Base-by-base conservation (phyloP, 2,113 vertebrate genomes). In the Thryonomys swinderianus region DNA sequence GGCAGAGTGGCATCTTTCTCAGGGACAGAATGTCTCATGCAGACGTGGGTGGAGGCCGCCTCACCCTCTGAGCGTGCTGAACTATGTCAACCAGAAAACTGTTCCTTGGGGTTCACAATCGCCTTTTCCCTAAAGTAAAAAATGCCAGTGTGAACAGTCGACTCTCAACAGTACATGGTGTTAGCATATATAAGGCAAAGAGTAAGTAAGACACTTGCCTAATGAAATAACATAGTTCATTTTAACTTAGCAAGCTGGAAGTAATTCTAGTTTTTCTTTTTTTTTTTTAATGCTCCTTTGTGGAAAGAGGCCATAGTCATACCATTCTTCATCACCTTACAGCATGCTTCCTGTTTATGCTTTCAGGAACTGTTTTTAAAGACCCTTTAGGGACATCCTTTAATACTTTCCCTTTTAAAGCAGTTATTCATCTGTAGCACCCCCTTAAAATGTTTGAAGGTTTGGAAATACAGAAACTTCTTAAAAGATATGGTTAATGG, bases 291-390 rank as follows among this genome's bases (percentile, higher is more conserved):
- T 45, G 82, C 83, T 96, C 57, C 55, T 84, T 89, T 95, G 89
- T 95, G 91, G 64, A 96, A 97, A 93, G 94, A 96, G 93, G 86
- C 92, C 92, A 74, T 84, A 51, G 30, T 86, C 64, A 62, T 90
- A 53, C 86, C 76, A 53, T 96, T 95, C 69, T 94, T 96, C 76
- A 96, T 94, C 96, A 89, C 91, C 95, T 90, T 96, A 59, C 91
- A 93, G 48, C 48, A 30, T 59, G 64, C 59, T 95, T 95, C 92
- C 95, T 96, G 86, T 95, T 94, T 89, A 84, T 87, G 91, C 82
- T 82, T 80, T 87, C 76, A 95, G 96, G 94, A 95, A 64, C 90
- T 95, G 86, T 91, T 96, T 96, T 93, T 97, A 96, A 97, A 96
- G 96, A 94, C 79, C 74, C 96, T 85, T 95, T 42, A 87, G 97